Evolutionary conservation across 2,797 vertebrate genomes (phyloP).

Genomic region (Alfaro cultratus): DNA sequence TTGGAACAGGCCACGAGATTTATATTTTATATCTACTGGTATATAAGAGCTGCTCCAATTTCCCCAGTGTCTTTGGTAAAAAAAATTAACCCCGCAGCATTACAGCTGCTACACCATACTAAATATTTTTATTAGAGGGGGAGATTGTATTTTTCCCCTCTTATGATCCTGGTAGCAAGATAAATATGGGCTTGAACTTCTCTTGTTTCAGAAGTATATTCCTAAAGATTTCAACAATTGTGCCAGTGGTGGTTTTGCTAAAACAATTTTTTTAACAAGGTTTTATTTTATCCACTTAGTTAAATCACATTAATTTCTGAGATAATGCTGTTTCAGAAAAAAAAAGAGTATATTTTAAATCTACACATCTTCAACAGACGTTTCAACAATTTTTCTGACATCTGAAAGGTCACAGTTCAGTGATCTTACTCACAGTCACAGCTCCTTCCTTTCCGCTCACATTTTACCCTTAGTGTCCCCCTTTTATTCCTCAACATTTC

Average conservation of each 20-base stretch:
- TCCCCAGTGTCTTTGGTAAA: too few species aligned
- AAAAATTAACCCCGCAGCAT: too few species aligned
- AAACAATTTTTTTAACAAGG: not conserved
- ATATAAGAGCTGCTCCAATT: too few species aligned
- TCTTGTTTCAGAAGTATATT: not conserved
- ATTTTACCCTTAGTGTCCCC: constrained; percentile 5
- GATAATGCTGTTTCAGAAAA: not conserved
- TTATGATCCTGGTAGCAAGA: not conserved
- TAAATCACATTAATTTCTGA: not conserved
- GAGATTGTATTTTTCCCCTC: not conserved
- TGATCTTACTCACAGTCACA: constrained; percentile 3
- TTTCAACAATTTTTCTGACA: not conserved
- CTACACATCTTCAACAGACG: not conserved
- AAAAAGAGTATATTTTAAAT: not conserved
- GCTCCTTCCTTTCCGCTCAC: not conserved
- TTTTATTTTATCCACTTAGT: not conserved
- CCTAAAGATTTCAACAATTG: not conserved
- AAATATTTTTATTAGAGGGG: not conserved
- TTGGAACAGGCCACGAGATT: not conserved
- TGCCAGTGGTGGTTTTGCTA: not conserved
- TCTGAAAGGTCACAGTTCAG: not conserved
- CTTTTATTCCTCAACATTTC: constrained; percentile 20
- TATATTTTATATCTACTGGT: too few species aligned
- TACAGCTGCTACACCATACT: too few species aligned
- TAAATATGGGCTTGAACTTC: not conserved